phyloP scores from a whole-genome alignment of 1,140 invertebrate species.

The Drosophila teissieri region DNA sequence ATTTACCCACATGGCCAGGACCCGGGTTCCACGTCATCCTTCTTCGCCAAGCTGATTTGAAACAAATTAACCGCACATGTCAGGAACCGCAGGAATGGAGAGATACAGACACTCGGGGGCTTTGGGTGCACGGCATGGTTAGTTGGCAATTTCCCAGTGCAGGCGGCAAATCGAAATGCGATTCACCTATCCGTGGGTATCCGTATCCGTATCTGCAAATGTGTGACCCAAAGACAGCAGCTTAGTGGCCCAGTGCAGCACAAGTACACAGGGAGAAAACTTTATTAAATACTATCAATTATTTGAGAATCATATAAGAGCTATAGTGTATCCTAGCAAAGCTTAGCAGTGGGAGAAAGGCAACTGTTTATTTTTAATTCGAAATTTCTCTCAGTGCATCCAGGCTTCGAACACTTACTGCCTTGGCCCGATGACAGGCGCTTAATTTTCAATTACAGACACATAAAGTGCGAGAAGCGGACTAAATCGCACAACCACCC shows the following conservation, averaged over 20 bases:
- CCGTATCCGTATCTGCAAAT: constrained; percentile 12
- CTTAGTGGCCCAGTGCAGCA: constrained; percentile 2
- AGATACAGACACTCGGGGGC: constrained; percentile 27
- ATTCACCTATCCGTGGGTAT: constrained; percentile 14
- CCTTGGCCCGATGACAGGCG: constrained; percentile 59
- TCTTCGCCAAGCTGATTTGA: constrained; percentile 61
- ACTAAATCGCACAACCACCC: constrained; percentile 29
- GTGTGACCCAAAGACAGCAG: constrained; percentile 8
- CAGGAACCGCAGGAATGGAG: constrained; percentile 46
- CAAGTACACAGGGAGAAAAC: not conserved
- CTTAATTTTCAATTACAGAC: constrained; percentile 77
- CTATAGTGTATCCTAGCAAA: too few relatives aligned
- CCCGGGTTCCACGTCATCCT: constrained; percentile 11
- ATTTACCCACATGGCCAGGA: constrained; percentile 25
- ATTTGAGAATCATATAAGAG: too few relatives aligned
- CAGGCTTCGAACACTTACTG: constrained; percentile 2
- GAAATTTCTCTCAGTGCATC: not conserved
- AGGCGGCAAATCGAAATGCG: constrained; percentile 48
- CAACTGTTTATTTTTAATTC: not conserved
- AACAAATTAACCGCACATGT: constrained; percentile 76
- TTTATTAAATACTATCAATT: too few relatives aligned
- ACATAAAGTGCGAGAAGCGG: constrained; percentile 60
- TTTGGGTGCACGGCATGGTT: constrained; percentile 63
- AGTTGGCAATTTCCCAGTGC: constrained; percentile 66
- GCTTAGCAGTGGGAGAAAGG: too few relatives aligned